These are phyloP conservation scores for Cistogaster globosa DNA, from an alignment of 2,888 invertebrate genomes.

Conservation along the genomic window DNA sequence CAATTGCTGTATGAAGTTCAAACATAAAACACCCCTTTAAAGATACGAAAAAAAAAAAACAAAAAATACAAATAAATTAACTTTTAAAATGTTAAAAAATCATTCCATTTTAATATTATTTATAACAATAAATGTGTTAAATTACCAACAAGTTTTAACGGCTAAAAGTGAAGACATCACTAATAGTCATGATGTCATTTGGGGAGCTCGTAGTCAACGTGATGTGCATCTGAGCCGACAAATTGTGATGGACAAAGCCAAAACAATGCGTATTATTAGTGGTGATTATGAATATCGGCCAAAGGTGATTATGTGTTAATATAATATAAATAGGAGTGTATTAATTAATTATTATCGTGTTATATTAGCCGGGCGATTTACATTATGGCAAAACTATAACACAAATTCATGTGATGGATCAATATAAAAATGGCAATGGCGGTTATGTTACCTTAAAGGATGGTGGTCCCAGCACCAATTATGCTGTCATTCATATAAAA, in stretches of 20 bases:
- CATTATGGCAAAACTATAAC: conserved; percentile 72
- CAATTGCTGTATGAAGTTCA: conserved; percentile 13
- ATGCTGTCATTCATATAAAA: conserved; percentile 75
- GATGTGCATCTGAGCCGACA: conserved; percentile 72
- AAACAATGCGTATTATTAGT: conserved; percentile 71
- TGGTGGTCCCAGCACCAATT: conserved; percentile 73
- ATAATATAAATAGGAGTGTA: neutral
- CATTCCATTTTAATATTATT: conserved; percentile 30
- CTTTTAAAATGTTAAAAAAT: conserved; percentile 32
- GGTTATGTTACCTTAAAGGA: conserved; percentile 71
- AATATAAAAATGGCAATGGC: conserved; percentile 73
- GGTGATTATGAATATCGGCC: conserved; percentile 71
- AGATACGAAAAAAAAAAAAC: neutral
- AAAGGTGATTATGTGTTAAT: conserved; percentile 58
- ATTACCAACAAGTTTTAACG: conserved; percentile 3
- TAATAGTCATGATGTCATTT: conserved; percentile 67
- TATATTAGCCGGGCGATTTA: conserved; percentile 54
- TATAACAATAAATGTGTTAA: conserved; percentile 28
- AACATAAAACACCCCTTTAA: conserved; percentile 3
- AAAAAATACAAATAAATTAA: neutral
- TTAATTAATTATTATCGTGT: conserved; percentile 1
- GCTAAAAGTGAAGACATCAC: conserved; percentile 39
- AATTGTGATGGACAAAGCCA: conserved; percentile 69
- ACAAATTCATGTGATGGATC: conserved; percentile 72
- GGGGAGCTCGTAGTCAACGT: conserved; percentile 72